Evolutionary conservation across 1,140 invertebrate genomes (phyloP).

Genomic region (Hirudo medicinalis): DNA sequence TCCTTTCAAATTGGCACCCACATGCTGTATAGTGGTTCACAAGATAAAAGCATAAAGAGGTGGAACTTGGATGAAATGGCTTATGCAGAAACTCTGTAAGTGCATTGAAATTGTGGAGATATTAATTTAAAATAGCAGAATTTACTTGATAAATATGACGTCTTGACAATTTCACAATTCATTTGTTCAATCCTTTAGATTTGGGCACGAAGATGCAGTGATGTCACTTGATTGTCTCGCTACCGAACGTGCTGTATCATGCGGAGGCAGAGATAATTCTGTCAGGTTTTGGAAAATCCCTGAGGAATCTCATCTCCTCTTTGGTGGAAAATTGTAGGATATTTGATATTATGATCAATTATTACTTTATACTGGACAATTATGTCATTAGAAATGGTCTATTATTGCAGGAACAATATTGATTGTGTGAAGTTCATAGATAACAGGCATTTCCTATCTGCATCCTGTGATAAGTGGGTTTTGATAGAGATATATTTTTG

Average conservation of each 20-base stretch:
- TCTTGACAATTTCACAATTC: too few relatives aligned
- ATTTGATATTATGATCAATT: background rate
- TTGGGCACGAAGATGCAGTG: constrained; percentile 74
- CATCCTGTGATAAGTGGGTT: constrained; percentile 69
- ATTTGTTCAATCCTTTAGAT: constrained; percentile 41
- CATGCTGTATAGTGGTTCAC: constrained; percentile 65
- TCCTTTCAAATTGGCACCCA: constrained; percentile 75
- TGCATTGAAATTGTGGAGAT: constrained; percentile 15
- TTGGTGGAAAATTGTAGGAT: constrained; percentile 47
- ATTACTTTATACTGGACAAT: background rate
- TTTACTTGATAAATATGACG: too few relatives aligned
- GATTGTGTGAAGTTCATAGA: constrained; percentile 78
- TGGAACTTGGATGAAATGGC: constrained; percentile 91
- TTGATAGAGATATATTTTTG: background rate
- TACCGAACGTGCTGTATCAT: constrained; percentile 70
- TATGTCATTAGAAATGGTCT: background rate
- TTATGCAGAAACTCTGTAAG: constrained; percentile 80
- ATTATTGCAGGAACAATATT: constrained; percentile 39
- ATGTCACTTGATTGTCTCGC: constrained; percentile 67
- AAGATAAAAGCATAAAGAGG: constrained; percentile 69
- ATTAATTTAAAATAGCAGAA: too few relatives aligned
- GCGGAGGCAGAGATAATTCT: constrained; percentile 70
- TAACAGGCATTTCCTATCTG: constrained; percentile 78
- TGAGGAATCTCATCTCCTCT: constrained; percentile 89
- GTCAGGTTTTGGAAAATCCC: constrained; percentile 86